phyloP scores from a whole-genome alignment of 2,113 vertebrate species.

The Nettapus auritus region DNA sequence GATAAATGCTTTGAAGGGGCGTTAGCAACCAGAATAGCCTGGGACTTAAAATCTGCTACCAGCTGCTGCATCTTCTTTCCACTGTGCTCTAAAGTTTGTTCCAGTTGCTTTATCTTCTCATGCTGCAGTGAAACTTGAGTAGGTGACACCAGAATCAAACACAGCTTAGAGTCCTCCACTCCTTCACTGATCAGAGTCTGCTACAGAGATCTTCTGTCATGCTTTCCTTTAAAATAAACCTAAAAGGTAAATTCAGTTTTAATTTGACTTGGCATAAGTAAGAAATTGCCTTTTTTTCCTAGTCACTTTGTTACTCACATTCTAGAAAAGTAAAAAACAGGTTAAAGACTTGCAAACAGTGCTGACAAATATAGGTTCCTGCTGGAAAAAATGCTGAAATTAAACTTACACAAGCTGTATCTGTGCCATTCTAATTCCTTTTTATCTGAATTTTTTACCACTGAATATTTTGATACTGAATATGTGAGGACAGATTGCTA shows the following conservation, averaged over 20 bases:
- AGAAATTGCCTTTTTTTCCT: slow-evolving; percentile 12
- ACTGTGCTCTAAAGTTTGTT: slow-evolving; percentile 41
- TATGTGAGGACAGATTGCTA: background rate
- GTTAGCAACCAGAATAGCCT: background rate
- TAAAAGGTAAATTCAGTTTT: slow-evolving; percentile 1
- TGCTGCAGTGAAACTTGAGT: slow-evolving; percentile 49
- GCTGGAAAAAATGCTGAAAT: background rate
- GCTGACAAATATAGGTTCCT: background rate
- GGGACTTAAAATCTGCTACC: background rate
- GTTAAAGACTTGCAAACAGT: background rate
- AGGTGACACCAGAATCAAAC: slow-evolving; percentile 40
- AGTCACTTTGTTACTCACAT: background rate
- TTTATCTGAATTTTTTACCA: background rate
- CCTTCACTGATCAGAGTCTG: background rate
- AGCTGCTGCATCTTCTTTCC: slow-evolving; percentile 59
- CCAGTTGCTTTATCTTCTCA: slow-evolving; percentile 50
- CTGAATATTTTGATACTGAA: background rate
- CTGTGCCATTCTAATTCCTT: background rate
- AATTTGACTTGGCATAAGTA: background rate
- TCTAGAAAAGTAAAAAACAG: slow-evolving; percentile 18
- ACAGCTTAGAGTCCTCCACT: slow-evolving; percentile 4
- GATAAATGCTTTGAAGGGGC: background rate
- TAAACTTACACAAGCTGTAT: background rate
- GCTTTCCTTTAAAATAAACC: slow-evolving; percentile 43
- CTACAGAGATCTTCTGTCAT: background rate